phyloP scores from a whole-genome alignment of 1,140 invertebrate species.

The Nomia melanderi region DNA sequence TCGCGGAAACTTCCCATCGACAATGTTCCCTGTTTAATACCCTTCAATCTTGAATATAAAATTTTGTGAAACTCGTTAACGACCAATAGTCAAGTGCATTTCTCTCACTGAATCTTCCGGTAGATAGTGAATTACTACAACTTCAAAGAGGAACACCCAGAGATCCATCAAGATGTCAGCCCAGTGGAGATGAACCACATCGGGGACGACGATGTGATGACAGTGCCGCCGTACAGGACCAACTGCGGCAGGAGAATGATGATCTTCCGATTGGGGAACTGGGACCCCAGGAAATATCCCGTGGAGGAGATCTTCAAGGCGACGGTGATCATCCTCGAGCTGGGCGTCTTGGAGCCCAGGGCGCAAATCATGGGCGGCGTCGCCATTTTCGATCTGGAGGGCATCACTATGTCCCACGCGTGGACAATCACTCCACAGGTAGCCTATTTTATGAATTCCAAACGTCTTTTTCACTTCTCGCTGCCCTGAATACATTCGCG shows the following conservation, averaged over 20 bases:
- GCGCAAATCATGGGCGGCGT: conserved; percentile 89
- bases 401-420: conserved; percentile 86
- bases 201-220: conserved; percentile 86
- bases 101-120: conserved; percentile 55
- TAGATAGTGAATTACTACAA: conserved; percentile 89
- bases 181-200: conserved; percentile 84
- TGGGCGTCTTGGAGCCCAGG: conserved; percentile 87
- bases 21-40: no score
- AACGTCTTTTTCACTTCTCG: no score
- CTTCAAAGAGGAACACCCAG: conserved; percentile 88
- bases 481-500: no score
- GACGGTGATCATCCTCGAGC: conserved; percentile 86
- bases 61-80: no score
- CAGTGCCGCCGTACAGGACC: conserved; percentile 88
- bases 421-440: conserved; percentile 87
- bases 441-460: not conserved
- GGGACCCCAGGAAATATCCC: conserved; percentile 85
- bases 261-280: conserved; percentile 87
- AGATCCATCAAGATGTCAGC: conserved; percentile 85
- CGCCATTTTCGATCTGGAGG: conserved; percentile 87
- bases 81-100: conserved; percentile 29
- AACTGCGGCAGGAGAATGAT: conserved; percentile 86
- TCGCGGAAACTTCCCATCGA: no score
- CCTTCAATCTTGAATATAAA: no score
- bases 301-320: conserved; percentile 88